Percentiles rank a stretch among this genome's conserved stretches.
Conservation (phyloP, 2,888 invertebrate genomes). For the Balanococcus diminutus region DNA sequence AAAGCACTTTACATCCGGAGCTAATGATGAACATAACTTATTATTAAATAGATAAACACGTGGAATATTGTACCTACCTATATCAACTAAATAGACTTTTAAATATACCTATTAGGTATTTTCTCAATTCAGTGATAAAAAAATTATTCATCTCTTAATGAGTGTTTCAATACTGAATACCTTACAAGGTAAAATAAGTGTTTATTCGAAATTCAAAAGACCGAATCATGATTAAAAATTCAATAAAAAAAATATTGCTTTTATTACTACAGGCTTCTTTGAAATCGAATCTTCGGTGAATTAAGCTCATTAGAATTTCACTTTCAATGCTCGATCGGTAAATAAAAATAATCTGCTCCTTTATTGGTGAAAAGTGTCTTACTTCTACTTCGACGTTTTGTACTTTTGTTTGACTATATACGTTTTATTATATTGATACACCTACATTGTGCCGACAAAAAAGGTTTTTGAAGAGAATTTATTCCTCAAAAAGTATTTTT, state of each 20-base stretch:
- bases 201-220: not conserved
- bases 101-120: too few relatives aligned
- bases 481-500: too few relatives aligned
- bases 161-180: not conserved
- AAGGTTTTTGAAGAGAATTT: too few relatives aligned
- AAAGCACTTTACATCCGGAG: too few relatives aligned
- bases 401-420: too few relatives aligned
- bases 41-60: not conserved
- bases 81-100: too few relatives aligned
- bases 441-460: too few relatives aligned
- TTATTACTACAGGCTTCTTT: not conserved
- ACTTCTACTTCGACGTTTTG: not conserved
- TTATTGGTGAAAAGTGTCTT: not conserved
- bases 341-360: not conserved
- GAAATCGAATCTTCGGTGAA: not conserved
- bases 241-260: not conserved
- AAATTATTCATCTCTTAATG: not conserved
- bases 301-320: not conserved
- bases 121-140: not conserved
- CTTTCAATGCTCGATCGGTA: not conserved
- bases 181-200: not conserved
- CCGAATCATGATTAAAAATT: not conserved
- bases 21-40: too few relatives aligned
- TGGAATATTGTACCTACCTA: not conserved
- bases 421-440: too few relatives aligned